Evolutionary conservation across 2,113 vertebrate genomes (phyloP), one percentile per base, ranked within the genome.

Genomic region (Sturnira hondurensis): DNA sequence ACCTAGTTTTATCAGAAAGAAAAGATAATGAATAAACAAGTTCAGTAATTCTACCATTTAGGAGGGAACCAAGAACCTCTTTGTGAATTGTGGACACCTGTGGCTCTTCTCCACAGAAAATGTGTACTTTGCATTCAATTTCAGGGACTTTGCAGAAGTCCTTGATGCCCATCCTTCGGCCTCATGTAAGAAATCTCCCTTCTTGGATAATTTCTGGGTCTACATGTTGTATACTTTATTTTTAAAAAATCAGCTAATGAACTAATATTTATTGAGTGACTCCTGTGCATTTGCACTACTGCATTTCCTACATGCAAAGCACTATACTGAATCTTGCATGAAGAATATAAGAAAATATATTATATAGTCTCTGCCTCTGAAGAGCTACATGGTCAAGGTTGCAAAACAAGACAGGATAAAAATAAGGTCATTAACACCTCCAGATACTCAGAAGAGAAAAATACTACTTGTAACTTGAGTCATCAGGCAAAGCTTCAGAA

Each of bases 11-110:
- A 9, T 93, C 45, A 91, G 43, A 36, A 91, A 89, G 45, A 58
- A 80, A 83, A 93, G 50, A 31, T 81, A 84, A 76, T 78, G 31
- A 92, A 58, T 86, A 74, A 84, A 58, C 17, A 17, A 65, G 16
- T 74, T 95, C 41, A 85, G 52, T 71, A 76, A 95, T 87, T 97
- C 63, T 85, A 78, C 86, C 54, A 81, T 58, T 84, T 85, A 76
- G 47, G 52, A 95, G 15, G 52, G 6, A 94, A 65, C 45, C 68
- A 96, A 93, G 85, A 93, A 68, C 3, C 3, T 5, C 33, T 89
- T 50, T 80, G n/a, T 82, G 78, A 91, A 71, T 84, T 93, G 31
- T 77, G 83, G 50, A 71, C 31, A 54, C n/a, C 50, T 84, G 38
- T n/a, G 31, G 10, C 45, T 26, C 43, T 5, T 89, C 31, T 78